Evolutionary conservation across 2,113 vertebrate genomes (phyloP).

Genomic region (Ariopsis seemanni): DNA sequence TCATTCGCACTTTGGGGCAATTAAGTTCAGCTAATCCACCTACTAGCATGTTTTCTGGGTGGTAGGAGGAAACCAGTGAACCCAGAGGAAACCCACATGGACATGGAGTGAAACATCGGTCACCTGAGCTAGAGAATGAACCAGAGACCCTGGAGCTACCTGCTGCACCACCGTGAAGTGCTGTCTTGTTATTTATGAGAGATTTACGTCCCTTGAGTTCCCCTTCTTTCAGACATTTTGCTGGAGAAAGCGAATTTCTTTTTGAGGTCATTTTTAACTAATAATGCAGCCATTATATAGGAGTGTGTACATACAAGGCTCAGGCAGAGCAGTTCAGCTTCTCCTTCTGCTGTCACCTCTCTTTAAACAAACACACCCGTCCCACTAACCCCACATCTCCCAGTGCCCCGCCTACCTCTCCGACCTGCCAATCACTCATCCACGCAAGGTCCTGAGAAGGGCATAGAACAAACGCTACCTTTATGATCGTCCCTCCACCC

Average conservation of each 20-base stretch:
- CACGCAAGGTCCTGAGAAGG: slow-evolving; percentile 59
- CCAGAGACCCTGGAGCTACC: neutral
- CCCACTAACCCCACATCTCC: slow-evolving; percentile 34
- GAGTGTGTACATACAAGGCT: neutral
- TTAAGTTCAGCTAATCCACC: neutral
- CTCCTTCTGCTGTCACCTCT: slow-evolving; percentile 45
- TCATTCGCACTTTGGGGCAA: too few relatives aligned
- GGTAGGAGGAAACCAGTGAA: neutral
- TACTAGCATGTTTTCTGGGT: neutral
- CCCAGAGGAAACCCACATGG: neutral
- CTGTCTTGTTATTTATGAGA: neutral
- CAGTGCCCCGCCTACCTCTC: slow-evolving; percentile 50
- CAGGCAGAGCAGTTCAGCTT: neutral
- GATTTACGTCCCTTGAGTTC: neutral
- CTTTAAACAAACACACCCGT: slow-evolving; percentile 55
- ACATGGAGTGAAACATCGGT: neutral
- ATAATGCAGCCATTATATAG: neutral
- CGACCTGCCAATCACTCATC: slow-evolving; percentile 64
- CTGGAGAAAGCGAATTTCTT: neutral
- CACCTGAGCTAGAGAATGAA: neutral
- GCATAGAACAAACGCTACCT: slow-evolving; percentile 70
- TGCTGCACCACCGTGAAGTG: neutral
- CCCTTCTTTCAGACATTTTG: neutral
- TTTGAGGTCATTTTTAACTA: neutral
- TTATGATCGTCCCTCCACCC: slow-evolving; percentile 60